A percentile compares a stretch with the other conserved stretches of the same genome.
These are phyloP conservation scores for Nestor notabilis DNA, from an alignment of 2,113 vertebrate genomes.

Conservation along the genomic window DNA sequence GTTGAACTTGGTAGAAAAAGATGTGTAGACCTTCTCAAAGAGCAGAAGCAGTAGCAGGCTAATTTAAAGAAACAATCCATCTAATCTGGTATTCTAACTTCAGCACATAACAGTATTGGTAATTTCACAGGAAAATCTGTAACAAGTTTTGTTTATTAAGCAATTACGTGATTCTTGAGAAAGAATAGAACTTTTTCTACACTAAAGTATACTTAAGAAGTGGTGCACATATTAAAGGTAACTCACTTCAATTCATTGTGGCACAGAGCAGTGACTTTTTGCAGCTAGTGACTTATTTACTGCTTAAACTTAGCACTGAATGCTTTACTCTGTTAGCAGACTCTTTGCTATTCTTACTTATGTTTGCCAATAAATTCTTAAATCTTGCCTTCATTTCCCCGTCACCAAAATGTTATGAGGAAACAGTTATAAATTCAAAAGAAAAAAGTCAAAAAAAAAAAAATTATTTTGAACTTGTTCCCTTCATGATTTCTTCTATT, in stretches of 20 bases:
- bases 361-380: background rate
- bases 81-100: background rate
- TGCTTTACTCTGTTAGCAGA: background rate
- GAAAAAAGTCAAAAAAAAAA: background rate
- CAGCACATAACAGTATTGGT: background rate
- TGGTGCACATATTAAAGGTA: background rate
- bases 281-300: background rate
- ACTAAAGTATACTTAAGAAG: background rate
- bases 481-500: background rate
- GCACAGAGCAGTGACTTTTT: background rate
- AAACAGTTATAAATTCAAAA: background rate
- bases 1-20: background rate
- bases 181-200: background rate
- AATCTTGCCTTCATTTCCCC: background rate
- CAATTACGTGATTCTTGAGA: background rate
- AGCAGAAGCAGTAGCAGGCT: background rate
- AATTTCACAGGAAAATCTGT: background rate
- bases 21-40: background rate
- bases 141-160: background rate
- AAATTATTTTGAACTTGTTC: background rate
- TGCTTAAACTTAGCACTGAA: background rate
- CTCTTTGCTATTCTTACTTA: background rate
- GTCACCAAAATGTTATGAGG: background rate
- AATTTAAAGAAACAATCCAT: background rate
- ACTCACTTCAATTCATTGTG: background rate